phyloP scores from a whole-genome alignment of 2,888 invertebrate species.

The Drosophila koepferae region DNA sequence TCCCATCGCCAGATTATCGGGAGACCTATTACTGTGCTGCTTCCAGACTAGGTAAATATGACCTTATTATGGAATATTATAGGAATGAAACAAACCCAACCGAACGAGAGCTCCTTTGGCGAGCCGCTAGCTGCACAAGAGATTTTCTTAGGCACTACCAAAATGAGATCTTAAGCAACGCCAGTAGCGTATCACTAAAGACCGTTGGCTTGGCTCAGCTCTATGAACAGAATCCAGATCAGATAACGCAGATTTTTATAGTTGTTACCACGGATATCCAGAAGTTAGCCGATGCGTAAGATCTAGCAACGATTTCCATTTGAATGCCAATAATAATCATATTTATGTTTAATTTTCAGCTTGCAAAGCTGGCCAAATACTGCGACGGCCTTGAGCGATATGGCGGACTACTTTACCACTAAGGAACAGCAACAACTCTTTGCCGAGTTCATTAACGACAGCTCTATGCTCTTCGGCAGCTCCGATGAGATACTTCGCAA shows the following conservation, averaged over 20 bases:
- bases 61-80: constrained; percentile 6
- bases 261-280: constrained; percentile 57
- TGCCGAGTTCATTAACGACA: constrained; percentile 52
- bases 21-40: constrained; percentile 73
- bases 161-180: constrained; percentile 85
- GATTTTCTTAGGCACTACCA: constrained; percentile 86
- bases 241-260: constrained; percentile 66
- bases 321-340: not conserved
- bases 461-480: constrained; percentile 59
- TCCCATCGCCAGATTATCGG: constrained; percentile 69
- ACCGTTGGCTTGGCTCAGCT: constrained; percentile 83
- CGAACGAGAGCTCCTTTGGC: constrained; percentile 89
- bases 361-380: constrained; percentile 69
- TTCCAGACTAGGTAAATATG: constrained; percentile 42
- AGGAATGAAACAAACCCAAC: constrained; percentile 86
- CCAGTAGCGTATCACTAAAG: constrained; percentile 58
- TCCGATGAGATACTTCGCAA: constrained; percentile 45
- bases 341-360: constrained; percentile 39
- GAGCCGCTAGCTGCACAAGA: constrained; percentile 89
- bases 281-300: constrained; percentile 69
- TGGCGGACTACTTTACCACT: constrained; percentile 73
- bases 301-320: not conserved
- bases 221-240: constrained; percentile 85
- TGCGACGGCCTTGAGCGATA: constrained; percentile 63
- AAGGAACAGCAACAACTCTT: constrained; percentile 58